Conservation (phyloP, 2,113 vertebrate species). For the Alethe diademata region DNA sequence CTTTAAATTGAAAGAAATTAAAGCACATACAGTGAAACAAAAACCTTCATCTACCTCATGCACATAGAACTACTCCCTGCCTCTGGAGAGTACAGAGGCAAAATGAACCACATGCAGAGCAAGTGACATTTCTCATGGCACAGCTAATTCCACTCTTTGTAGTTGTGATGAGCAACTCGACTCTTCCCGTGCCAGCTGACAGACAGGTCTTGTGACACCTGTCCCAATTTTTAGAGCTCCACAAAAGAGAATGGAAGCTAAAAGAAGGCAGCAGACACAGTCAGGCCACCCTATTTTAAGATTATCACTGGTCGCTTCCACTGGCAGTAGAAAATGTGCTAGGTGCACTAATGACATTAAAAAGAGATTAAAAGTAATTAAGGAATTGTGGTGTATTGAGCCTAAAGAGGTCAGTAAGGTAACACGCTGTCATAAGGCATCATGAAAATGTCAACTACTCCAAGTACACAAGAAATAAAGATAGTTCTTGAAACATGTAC, state of each 20-base stretch:
- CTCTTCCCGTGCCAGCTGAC: neutral
- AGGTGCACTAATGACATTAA: neutral
- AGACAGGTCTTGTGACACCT: neutral
- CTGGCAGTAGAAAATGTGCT: neutral
- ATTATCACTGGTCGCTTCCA: neutral
- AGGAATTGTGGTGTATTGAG: neutral
- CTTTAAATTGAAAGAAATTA: neutral
- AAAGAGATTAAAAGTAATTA: slow-evolving; percentile 3
- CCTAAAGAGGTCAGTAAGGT: neutral
- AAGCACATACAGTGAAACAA: neutral
- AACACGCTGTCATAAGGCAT: neutral
- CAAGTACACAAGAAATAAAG: neutral
- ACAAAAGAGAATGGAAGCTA: neutral
- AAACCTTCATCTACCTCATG: neutral
- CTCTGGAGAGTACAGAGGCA: neutral
- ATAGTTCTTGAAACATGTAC: neutral
- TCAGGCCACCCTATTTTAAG: neutral
- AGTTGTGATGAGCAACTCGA: neutral
- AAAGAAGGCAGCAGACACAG: neutral
- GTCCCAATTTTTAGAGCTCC: neutral
- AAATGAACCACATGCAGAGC: neutral
- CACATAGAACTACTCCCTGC: neutral
- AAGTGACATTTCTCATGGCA: neutral
- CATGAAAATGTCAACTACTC: neutral
- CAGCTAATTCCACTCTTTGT: neutral